A percentile compares a stretch with the other conserved stretches of the same genome.
phyloP scores from a whole-genome alignment of 2,113 vertebrate genomes.

The Gavia stellata region DNA sequence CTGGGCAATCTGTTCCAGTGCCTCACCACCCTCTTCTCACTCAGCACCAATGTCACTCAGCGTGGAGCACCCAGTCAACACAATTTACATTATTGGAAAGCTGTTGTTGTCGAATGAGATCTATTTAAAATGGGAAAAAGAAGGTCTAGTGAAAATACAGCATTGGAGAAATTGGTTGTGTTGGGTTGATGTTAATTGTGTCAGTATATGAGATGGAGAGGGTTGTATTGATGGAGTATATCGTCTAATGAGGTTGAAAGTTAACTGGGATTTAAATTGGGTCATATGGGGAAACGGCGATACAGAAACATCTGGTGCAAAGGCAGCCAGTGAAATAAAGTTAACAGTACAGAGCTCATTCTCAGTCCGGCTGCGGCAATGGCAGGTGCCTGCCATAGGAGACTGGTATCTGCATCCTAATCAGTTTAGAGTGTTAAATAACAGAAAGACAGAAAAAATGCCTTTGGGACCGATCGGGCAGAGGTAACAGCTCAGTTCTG shows the following conservation, averaged over 20 bases:
- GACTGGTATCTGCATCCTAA: background rate
- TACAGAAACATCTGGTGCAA: background rate
- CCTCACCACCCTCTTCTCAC: too few species aligned
- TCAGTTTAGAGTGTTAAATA: background rate
- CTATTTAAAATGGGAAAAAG: background rate
- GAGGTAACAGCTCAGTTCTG: background rate
- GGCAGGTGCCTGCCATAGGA: background rate
- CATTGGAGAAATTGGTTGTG: background rate
- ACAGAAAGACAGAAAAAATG: background rate
- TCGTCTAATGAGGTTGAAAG: background rate
- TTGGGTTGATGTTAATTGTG: background rate
- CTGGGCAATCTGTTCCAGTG: too few species aligned
- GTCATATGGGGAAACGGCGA: background rate
- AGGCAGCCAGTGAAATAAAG: background rate
- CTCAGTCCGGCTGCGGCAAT: rapidly evolving
- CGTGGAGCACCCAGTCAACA: background rate
- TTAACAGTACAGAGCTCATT: background rate
- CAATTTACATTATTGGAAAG: background rate
- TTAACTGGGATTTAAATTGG: background rate
- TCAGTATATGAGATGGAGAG: background rate
- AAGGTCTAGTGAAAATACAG: background rate
- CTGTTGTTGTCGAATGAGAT: background rate
- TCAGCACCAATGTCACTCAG: background rate
- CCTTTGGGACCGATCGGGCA: background rate
- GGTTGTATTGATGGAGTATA: background rate